These are phyloP conservation scores for Drosophila neoperkinsi DNA, from an alignment of 2,888 invertebrate species.

Conservation along the genomic window DNA sequence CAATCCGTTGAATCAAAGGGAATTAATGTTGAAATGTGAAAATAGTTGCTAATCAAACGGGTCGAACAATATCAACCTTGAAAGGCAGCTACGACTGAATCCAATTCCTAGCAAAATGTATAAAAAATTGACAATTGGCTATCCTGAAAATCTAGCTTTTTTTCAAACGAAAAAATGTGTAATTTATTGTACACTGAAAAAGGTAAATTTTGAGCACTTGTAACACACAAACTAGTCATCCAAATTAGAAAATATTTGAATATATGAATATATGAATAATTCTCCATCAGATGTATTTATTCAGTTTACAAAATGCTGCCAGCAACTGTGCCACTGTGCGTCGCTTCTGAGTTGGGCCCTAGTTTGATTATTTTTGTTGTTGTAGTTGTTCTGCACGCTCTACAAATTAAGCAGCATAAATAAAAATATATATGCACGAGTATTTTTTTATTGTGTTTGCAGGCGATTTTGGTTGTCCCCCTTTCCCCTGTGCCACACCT, in stretches of 20 bases:
- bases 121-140: neutral
- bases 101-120: neutral
- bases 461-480: conserved; percentile 11
- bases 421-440: conserved; percentile 59
- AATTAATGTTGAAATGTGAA: neutral
- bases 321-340: neutral
- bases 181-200: neutral
- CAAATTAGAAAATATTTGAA: neutral
- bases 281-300: neutral
- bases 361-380: conserved; percentile 31
- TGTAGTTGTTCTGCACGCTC: conserved; percentile 59
- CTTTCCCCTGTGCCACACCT: neutral
- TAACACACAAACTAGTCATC: neutral
- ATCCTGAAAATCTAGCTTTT: neutral
- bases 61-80: neutral
- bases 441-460: conserved; percentile 58
- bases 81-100: neutral
- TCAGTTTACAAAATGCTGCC: neutral
- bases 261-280: neutral
- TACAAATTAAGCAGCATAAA: conserved; percentile 78
- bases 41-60: neutral
- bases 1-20: neutral
- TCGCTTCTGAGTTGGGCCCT: conserved; percentile 1
- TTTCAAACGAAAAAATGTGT: too few species aligned
- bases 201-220: neutral